Conservation (phyloP, 64 coral and sea anemone species). For the Montipora foliosa region DNA sequence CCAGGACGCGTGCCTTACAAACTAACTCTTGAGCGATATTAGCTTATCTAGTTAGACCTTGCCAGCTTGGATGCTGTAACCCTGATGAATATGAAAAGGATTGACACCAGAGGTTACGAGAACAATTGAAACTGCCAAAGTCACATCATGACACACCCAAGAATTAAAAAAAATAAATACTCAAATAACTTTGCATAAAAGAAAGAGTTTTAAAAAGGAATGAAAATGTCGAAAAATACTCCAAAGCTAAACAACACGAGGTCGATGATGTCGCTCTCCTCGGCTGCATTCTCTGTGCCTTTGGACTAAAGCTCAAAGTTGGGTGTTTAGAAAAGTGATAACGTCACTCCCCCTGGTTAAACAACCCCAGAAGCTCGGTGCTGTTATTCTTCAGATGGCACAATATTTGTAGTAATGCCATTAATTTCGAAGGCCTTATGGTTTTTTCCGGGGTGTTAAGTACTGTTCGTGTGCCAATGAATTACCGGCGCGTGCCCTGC, state of each 20-base stretch:
- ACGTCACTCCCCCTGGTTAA: not conserved
- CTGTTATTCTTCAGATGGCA: slow-evolving; percentile 7
- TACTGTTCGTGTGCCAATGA: slow-evolving; percentile 75
- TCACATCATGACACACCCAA: slow-evolving; percentile 68
- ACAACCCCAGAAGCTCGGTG: not conserved
- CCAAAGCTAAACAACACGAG: no score
- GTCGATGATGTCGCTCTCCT: not conserved
- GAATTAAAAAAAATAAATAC: not conserved
- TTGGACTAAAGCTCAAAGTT: not conserved
- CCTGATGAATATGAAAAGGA: slow-evolving; percentile 82
- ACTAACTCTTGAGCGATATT: slow-evolving; percentile 39
- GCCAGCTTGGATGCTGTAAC: not conserved
- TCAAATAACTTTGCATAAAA: no score
- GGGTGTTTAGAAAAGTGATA: slow-evolving; percentile 23
- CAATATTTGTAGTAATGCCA: slow-evolving; percentile 31
- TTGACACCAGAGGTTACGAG: slow-evolving; percentile 21
- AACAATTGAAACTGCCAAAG: slow-evolving; percentile 72
- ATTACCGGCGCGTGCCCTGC: slow-evolving; percentile 65
- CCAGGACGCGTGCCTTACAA: slow-evolving; percentile 22
- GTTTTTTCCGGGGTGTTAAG: slow-evolving; percentile 56
- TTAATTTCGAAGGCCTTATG: slow-evolving; percentile 49
- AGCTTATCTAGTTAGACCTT: not conserved
- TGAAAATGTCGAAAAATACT: no score
- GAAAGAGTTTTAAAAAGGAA: no score
- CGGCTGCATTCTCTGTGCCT: not conserved